Percentiles rank a stretch among this genome's conserved stretches.
These are phyloP conservation scores for Cephalopterus ornatus DNA, from an alignment of 2,113 vertebrate species.

Conservation along the genomic window DNA sequence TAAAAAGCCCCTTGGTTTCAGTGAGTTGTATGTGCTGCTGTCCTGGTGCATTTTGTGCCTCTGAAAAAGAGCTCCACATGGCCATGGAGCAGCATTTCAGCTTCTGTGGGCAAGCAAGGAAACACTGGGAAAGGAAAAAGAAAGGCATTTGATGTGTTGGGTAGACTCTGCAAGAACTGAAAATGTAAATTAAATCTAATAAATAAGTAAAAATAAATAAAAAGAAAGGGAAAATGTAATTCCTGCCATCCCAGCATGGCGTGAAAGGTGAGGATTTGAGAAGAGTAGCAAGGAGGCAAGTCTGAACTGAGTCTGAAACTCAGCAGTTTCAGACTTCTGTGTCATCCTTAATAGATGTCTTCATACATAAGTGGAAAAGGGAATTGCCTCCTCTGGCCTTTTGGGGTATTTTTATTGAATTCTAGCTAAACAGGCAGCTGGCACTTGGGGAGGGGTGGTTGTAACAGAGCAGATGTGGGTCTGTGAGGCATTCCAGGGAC, in stretches of 20 bases:
- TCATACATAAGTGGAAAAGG: neutral
- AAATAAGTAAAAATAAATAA: neutral
- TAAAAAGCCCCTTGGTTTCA: neutral
- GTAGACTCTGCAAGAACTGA: neutral
- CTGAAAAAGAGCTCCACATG: fast-evolving
- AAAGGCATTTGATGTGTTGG: neutral
- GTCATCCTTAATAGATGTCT: neutral
- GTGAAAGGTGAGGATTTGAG: neutral
- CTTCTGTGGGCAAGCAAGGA: neutral
- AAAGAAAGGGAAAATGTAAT: neutral
- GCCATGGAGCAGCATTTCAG: neutral
- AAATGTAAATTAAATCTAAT: neutral
- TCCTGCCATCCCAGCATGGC: neutral
- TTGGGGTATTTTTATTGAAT: fast-evolving
- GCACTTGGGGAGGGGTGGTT: neutral
- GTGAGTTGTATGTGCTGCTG: neutral
- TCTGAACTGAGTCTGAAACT: neutral
- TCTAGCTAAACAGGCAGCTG: neutral
- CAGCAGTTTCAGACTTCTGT: neutral
- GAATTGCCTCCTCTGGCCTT: neutral
- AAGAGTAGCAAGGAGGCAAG: neutral
- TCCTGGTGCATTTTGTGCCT: neutral
- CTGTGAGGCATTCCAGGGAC: fast-evolving
- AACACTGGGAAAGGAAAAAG: neutral
- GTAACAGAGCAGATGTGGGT: neutral